Conservation (phyloP, 1,140 invertebrate genomes). For the Diabrotica undecimpunctata region DNA sequence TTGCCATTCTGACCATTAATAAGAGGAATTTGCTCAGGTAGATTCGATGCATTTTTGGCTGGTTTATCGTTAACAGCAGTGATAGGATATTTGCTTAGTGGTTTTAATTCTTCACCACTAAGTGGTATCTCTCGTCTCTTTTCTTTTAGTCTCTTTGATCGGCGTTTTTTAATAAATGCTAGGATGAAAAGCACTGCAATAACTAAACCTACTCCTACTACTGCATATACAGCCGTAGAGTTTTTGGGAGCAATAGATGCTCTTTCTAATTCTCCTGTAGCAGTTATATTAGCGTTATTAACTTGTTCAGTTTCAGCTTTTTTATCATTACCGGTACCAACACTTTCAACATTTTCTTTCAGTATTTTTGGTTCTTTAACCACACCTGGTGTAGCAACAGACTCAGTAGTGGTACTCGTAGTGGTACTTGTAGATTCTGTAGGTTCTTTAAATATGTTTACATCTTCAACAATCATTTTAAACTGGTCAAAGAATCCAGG, state of each 20-base stretch:
- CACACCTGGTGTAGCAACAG: conserved; percentile 5
- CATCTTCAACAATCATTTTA: conserved; percentile 31
- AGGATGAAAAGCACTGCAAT: conserved; percentile 27
- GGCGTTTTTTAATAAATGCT: conserved; percentile 28
- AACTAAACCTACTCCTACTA: conserved; percentile 29
- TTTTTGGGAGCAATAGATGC: conserved; percentile 28
- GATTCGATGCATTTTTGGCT: conserved; percentile 26
- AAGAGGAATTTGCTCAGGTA: conserved; percentile 35
- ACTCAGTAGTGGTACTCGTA: conserved; percentile 9
- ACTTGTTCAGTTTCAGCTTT: conserved; percentile 14
- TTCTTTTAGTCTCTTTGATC: conserved; percentile 26
- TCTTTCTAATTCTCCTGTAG: conserved; percentile 32
- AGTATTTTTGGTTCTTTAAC: conserved; percentile 7
- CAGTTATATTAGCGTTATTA: conserved; percentile 16
- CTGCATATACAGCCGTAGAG: conserved; percentile 30
- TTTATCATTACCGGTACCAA: conserved; percentile 17
- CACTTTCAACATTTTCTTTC: conserved; percentile 16
- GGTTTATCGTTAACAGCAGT: conserved; percentile 36
- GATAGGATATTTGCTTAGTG: conserved; percentile 45
- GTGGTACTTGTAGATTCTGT: conserved; percentile 8
- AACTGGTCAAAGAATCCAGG: conserved; percentile 28
- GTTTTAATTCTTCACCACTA: conserved; percentile 42
- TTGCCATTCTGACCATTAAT: conserved; percentile 43
- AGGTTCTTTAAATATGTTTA: conserved; percentile 24
- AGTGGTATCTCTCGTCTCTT: conserved; percentile 22